Conservation (phyloP, 2,888 invertebrate genomes). For the Tinea semifulvella region DNA sequence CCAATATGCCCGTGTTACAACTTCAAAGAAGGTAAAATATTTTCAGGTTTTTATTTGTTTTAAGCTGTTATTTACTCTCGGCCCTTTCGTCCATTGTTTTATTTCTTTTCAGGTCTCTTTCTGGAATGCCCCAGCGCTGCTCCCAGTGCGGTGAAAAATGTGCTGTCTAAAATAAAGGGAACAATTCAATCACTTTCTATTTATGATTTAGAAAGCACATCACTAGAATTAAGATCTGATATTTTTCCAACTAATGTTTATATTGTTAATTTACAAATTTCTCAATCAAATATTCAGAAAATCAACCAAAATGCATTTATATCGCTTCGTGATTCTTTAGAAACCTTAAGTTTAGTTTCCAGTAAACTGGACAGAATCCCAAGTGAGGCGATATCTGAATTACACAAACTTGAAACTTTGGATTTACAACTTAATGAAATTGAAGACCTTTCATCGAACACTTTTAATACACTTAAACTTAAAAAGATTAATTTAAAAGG, state of each 20-base stretch:
- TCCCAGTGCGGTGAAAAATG: conserved; percentile 75
- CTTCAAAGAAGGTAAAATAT: conserved; percentile 78
- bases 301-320: conserved; percentile 75
- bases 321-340: conserved; percentile 74
- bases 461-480: conserved; percentile 83
- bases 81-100: conserved; percentile 5
- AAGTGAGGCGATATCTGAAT: conserved; percentile 75
- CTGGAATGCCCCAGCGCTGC: conserved; percentile 89
- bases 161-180: conserved; percentile 74
- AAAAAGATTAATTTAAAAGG: conserved; percentile 85
- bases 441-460: conserved; percentile 81
- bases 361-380: conserved; percentile 79
- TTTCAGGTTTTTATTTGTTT: conserved; percentile 18
- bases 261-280: conserved; percentile 80
- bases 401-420: conserved; percentile 76
- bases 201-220: conserved; percentile 86
- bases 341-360: conserved; percentile 79
- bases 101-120: conserved; percentile 73
- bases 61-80: conserved; percentile 6
- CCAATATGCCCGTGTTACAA: conserved; percentile 91
- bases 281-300: conserved; percentile 76
- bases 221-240: conserved; percentile 77
- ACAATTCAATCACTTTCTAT: conserved; percentile 86
- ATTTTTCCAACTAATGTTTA: conserved; percentile 77
- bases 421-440: conserved; percentile 90